Evolutionary conservation across 2,113 vertebrate species (phyloP), one percentile per base, ranked within the genome.

Genomic region (Poeciliopsis retropinna): DNA sequence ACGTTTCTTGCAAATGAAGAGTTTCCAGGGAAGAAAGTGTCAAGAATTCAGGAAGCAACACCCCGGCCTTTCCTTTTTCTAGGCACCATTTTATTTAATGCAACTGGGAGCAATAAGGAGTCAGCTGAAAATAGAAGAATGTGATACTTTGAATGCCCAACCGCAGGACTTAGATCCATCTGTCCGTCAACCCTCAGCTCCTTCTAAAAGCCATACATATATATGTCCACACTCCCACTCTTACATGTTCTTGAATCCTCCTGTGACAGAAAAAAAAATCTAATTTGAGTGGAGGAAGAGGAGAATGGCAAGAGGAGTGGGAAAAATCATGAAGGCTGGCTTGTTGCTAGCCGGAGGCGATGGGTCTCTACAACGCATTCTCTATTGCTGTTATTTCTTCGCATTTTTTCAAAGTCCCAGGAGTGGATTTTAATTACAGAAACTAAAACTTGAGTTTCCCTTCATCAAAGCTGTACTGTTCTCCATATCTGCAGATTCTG

Each of bases 21-120:
- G 67, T 71, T 78, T 82, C 76, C 34, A 78, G 63, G 75, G 72
- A 94, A 88, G 75, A 81, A 87, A 89, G 84, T 32, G 1, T 25
- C 60, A 37, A 25, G 25, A 64, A 79, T 57, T 61, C 68, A n/a
- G 51, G 68, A 66, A 83, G 37, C 5, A 47, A 39, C 10, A 0
- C 63, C 70, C 70, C 70, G 31, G 65, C 41, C 64, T 64, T 19
- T 63, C 47, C 62, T 64, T 72, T 62, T 75, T 79, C 54, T 27
- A 80, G 76, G 70, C 67, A 66, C 69, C 78, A 83, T 81, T 90
- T 85, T 92, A 83, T 89, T 84, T 80, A 79, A 85, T 61, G 69
- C 85, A 80, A 93, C 91, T 89, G 88, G 88, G 88, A 88, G 81
- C 86, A 92, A 92, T 93, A 89, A 93, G 84, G 80, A 39, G 31